These are phyloP conservation scores for Naja naja DNA, from an alignment of 2,113 vertebrate species.

Conservation along the genomic window DNA sequence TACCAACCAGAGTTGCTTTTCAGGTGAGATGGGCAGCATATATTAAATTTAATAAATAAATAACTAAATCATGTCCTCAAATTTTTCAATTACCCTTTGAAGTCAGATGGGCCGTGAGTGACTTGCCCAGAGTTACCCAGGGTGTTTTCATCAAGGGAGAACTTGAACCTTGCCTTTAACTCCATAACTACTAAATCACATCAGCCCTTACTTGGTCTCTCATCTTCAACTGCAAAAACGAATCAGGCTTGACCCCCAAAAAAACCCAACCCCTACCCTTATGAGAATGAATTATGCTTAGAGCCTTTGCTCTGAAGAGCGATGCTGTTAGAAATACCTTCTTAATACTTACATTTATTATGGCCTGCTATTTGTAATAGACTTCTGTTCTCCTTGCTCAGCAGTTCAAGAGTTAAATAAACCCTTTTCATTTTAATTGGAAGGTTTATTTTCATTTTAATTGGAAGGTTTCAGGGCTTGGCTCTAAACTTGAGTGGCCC, in stretches of 20 bases:
- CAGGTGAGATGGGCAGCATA: not conserved
- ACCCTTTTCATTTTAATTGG: not conserved
- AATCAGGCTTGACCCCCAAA: not conserved
- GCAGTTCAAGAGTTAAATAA: constrained; percentile 2
- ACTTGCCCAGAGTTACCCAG: not conserved
- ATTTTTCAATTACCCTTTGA: not conserved
- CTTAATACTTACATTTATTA: not conserved
- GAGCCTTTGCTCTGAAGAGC: not conserved
- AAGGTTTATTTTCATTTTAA: not conserved
- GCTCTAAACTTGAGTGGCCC: not conserved
- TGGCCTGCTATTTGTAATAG: not conserved
- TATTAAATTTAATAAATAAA: not conserved
- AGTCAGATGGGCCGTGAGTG: not conserved
- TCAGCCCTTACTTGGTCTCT: not conserved
- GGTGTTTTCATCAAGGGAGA: no score
- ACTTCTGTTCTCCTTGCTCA: not conserved
- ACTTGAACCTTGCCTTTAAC: no score
- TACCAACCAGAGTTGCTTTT: not conserved
- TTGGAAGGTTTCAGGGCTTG: not conserved
- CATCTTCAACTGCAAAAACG: not conserved
- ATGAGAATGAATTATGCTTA: not conserved
- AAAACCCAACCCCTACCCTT: not conserved
- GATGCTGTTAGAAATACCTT: not conserved
- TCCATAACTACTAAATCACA: not conserved
- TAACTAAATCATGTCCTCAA: not conserved